Conservation (phyloP, 2,888 invertebrate genomes). For the Abrostola triplasia region DNA sequence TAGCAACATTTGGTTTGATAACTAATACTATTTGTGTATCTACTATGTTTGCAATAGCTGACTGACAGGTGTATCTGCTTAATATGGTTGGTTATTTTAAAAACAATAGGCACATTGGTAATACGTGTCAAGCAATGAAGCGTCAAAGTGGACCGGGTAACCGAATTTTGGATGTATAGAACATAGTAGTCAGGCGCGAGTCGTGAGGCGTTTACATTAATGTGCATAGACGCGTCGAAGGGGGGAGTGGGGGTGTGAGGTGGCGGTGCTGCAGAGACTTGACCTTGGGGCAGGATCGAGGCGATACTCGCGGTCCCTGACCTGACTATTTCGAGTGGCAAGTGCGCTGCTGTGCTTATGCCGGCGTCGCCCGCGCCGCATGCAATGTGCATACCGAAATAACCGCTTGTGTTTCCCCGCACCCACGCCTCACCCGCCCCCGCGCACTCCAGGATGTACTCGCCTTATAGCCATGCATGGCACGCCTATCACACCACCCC, state of each 20-base stretch:
- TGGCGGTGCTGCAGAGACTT: conserved; percentile 78
- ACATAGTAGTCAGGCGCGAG: conserved; percentile 63
- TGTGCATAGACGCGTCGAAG: conserved; percentile 63
- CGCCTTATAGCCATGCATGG: conserved; percentile 74
- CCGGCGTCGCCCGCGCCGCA: conserved; percentile 64
- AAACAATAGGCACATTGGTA: conserved; percentile 4
- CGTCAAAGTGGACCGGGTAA: conserved; percentile 52
- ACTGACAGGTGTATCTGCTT: neutral
- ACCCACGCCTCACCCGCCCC: conserved; percentile 62
- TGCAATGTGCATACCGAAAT: conserved; percentile 89
- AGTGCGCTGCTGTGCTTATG: conserved; percentile 80
- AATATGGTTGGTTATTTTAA: neutral
- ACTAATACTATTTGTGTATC: conserved; percentile 51
- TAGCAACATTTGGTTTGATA: conserved; percentile 76
- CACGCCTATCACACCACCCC: conserved; percentile 73
- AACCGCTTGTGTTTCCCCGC: conserved; percentile 79
- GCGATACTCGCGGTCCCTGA: conserved; percentile 86
- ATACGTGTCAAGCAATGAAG: conserved; percentile 32
- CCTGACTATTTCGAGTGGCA: conserved; percentile 88
- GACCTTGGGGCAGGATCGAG: conserved; percentile 88
- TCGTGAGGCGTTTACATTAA: conserved; percentile 69
- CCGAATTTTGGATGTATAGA: conserved; percentile 53
- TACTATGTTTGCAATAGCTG: conserved; percentile 56
- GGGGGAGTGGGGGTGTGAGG: conserved; percentile 60
- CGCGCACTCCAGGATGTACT: conserved; percentile 75